Conservation (phyloP, 64 coral and sea anemone species). For the Platygyra sinensis region DNA sequence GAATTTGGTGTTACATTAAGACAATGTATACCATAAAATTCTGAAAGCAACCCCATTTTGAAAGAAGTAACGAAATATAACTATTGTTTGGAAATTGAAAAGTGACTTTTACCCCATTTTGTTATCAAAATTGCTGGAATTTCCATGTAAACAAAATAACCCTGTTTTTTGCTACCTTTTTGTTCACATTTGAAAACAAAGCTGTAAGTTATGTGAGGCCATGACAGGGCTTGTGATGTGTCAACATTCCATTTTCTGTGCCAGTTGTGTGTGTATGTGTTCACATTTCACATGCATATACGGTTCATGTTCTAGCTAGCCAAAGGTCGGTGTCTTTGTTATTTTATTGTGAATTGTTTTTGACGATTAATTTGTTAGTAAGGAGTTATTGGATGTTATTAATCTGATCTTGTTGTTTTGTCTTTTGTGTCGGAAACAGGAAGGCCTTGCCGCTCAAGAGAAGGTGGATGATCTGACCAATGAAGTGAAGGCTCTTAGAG, state of each 20-base stretch:
- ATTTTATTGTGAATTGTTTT: background rate
- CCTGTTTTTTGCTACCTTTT: too few relatives aligned
- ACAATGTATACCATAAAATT: too few relatives aligned
- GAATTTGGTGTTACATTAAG: background rate
- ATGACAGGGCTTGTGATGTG: too few relatives aligned
- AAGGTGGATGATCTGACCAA: constrained; percentile 83
- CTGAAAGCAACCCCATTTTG: too few relatives aligned
- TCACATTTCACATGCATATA: too few relatives aligned
- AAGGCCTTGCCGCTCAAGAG: constrained; percentile 95
- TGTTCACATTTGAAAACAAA: too few relatives aligned
- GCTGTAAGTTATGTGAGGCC: too few relatives aligned
- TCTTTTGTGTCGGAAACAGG: constrained; percentile 44
- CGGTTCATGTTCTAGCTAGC: too few relatives aligned
- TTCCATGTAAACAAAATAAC: background rate
- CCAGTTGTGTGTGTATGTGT: too few relatives aligned
- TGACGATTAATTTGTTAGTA: background rate
- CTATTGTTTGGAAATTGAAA: too few relatives aligned
- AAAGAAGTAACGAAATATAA: too few relatives aligned
- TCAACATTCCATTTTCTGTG: too few relatives aligned
- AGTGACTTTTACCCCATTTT: background rate
- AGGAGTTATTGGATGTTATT: background rate
- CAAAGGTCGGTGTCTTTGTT: background rate
- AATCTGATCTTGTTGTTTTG: background rate
- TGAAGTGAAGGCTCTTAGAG: constrained; percentile 87
- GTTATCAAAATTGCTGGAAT: background rate